phyloP scores from a whole-genome alignment of 2,888 invertebrate genomes.

The Melipona beecheii region DNA sequence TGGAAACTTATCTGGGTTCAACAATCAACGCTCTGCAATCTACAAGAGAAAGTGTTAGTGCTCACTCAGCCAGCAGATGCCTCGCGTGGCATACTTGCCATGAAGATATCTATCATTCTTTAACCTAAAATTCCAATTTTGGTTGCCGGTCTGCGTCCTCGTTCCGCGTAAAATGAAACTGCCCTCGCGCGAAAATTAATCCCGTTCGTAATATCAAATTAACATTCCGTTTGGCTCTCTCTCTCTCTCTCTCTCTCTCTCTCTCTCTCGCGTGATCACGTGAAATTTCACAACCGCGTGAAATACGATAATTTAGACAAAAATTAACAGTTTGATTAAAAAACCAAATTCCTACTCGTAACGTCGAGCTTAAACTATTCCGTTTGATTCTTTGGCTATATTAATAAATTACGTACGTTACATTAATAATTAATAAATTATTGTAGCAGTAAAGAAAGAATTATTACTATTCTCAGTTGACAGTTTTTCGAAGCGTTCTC shows the following conservation, averaged over 20 bases:
- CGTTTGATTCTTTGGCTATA: too few relatives aligned
- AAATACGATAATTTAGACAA: too few relatives aligned
- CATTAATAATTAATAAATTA: too few relatives aligned
- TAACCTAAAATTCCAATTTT: not conserved
- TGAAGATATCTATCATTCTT: not conserved
- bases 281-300: not conserved
- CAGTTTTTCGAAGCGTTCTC: not conserved
- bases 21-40: slow-evolving; percentile 4
- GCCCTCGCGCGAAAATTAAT: not conserved
- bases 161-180: not conserved
- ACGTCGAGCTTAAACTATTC: too few relatives aligned
- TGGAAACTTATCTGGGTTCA: not conserved
- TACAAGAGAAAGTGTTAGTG: slow-evolving; percentile 8
- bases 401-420: too few relatives aligned
- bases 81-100: not conserved
- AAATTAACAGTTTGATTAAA: too few relatives aligned
- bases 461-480: too few relatives aligned
- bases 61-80: not conserved
- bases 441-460: too few relatives aligned
- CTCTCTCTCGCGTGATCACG: not conserved
- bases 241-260: rapidly evolving
- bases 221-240: not conserved
- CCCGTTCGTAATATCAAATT: not conserved
- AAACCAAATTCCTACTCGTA: too few relatives aligned
- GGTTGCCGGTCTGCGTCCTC: not conserved